Conservation (phyloP, 2,113 vertebrate genomes). For the Tupaia tana region DNA sequence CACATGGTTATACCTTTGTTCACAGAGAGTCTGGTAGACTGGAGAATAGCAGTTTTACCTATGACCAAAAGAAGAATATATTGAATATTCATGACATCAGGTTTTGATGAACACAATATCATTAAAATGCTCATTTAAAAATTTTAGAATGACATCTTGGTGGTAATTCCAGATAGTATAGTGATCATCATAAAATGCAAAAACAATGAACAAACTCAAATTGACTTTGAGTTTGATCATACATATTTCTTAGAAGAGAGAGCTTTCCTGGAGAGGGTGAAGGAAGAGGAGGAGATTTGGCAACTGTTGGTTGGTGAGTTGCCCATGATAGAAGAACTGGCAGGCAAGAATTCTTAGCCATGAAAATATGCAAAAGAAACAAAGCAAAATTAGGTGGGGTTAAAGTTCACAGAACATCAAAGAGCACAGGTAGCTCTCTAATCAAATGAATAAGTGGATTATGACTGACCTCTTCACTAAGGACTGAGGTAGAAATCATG, state of each 20-base stretch:
- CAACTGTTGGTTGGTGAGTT: conserved; percentile 39
- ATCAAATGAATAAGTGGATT: conserved; percentile 59
- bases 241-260: conserved; percentile 29
- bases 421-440: conserved; percentile 12
- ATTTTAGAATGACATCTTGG: neutral
- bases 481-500: neutral
- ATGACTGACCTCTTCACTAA: neutral
- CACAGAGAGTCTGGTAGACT: neutral
- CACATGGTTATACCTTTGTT: neutral
- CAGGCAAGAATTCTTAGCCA: conserved; percentile 30
- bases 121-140: neutral
- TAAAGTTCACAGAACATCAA: conserved; percentile 62
- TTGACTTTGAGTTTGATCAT: conserved; percentile 53
- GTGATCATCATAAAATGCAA: conserved; percentile 25
- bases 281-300: conserved; percentile 33
- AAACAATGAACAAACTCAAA: conserved; percentile 15
- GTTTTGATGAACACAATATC: neutral
- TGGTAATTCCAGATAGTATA: neutral
- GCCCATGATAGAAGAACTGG: conserved; percentile 16
- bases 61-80: neutral
- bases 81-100: neutral
- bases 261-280: conserved; percentile 21
- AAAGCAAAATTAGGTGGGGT: conserved; percentile 22
- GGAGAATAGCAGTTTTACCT: neutral
- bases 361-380: conserved; percentile 22